These are phyloP conservation scores for Clarias pachynema DNA, from an alignment of 2,797 vertebrate genomes.

Conservation along the genomic window DNA sequence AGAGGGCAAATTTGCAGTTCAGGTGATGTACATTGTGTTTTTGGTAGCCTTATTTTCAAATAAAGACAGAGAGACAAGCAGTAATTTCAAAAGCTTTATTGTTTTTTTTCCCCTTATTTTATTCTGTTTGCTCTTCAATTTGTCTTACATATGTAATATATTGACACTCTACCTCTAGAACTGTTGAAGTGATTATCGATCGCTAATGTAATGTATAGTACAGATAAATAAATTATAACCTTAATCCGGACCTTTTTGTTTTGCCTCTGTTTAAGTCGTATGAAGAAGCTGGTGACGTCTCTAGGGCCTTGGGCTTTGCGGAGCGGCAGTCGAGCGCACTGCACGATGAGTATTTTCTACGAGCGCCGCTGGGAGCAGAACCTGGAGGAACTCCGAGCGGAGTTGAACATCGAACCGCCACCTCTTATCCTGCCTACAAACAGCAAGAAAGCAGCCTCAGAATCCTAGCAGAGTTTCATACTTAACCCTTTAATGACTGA, in stretches of 20 bases:
- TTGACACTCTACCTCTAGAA: no score
- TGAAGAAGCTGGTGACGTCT: conserved; percentile 75
- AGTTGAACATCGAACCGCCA: conserved; percentile 85
- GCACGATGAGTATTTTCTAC: conserved; percentile 87
- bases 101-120: no score
- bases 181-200: no score
- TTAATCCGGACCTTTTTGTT: not conserved
- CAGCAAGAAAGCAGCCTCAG: conserved; percentile 38
- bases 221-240: not conserved
- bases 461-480: not conserved
- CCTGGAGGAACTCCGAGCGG: conserved; percentile 80
- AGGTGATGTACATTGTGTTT: no score
- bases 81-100: no score
- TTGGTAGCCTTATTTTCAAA: no score
- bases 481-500: not conserved
- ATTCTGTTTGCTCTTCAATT: no score
- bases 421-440: conserved; percentile 37
- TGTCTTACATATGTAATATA: no score
- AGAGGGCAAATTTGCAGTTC: no score
- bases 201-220: no score
- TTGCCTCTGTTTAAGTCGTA: conserved; percentile 69
- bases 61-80: no score
- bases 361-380: conserved; percentile 92
- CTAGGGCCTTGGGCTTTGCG: conserved; percentile 89
- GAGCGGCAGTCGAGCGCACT: conserved; percentile 76